phyloP scores from a whole-genome alignment of 2,113 vertebrate species.

The Plecturocebus donacophilus region DNA sequence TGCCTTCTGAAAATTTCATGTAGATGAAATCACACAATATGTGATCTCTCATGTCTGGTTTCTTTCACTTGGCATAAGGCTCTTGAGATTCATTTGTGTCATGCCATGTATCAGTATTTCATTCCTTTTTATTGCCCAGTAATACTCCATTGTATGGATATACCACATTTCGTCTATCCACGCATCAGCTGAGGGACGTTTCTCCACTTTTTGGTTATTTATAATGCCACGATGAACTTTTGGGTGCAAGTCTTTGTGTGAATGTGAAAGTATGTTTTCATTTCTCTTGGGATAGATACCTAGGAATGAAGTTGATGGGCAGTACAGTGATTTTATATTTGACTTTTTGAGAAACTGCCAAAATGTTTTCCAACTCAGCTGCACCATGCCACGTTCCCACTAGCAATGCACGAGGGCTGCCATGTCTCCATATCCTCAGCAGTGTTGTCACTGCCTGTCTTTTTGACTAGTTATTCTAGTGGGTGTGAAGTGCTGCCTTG shows the following conservation, averaged over 20 bases:
- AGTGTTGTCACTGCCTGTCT: not conserved
- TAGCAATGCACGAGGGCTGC: no score
- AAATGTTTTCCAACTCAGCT: not conserved
- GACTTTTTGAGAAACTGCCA: not conserved
- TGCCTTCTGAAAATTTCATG: not conserved
- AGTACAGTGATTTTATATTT: not conserved
- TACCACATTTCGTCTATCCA: not conserved
- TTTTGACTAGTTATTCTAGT: not conserved
- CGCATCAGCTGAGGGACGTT: not conserved
- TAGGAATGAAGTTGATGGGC: not conserved
- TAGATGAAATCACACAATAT: rapidly evolving
- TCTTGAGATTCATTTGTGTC: not conserved
- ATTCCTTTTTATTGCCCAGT: not conserved
- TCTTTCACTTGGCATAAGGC: not conserved
- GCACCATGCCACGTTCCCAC: not conserved
- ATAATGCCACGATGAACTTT: not conserved
- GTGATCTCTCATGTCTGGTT: not conserved
- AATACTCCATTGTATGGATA: not conserved
- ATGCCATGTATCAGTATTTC: not conserved
- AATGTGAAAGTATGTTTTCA: not conserved
- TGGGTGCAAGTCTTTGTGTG: not conserved
- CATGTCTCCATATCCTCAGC: not conserved
- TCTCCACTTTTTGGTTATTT: not conserved
- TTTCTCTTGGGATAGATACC: not conserved
- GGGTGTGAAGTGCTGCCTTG: not conserved